phyloP scores from a whole-genome alignment of 2,113 vertebrate genomes.

The Saguinus imperator region DNA sequence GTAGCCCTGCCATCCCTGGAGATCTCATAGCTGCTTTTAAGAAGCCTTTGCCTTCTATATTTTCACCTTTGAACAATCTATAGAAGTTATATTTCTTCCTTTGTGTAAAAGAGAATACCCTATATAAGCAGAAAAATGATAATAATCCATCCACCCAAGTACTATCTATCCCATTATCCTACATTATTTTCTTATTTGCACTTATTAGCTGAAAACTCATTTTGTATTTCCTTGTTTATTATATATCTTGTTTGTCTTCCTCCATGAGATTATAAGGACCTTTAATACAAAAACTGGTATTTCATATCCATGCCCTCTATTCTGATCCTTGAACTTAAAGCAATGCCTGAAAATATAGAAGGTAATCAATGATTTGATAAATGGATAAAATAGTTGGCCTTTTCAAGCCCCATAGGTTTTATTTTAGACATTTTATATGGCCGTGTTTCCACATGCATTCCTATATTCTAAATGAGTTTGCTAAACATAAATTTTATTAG shows the following conservation, averaged over 20 bases:
- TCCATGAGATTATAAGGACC: not conserved
- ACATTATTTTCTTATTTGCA: not conserved
- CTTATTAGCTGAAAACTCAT: not conserved
- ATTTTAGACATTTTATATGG: not conserved
- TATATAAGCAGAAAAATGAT: not conserved
- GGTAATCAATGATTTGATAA: not conserved
- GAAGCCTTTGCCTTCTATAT: not conserved
- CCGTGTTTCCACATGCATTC: not conserved
- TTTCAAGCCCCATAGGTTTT: conserved; percentile 6
- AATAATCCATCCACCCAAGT: not conserved
- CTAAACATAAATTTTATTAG: not conserved
- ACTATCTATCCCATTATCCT: not conserved
- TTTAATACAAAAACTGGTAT: not conserved
- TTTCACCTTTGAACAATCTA: not conserved
- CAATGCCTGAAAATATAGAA: not conserved
- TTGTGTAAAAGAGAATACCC: not conserved
- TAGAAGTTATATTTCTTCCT: not conserved
- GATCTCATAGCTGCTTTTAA: not conserved
- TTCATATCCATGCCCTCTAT: not conserved
- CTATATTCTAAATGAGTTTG: not conserved
- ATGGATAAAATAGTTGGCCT: not conserved
- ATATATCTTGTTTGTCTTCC: not conserved
- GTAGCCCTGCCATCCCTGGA: not conserved
- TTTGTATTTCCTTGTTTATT: not conserved
- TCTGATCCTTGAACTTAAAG: not conserved